Conservation (phyloP, 2,797 vertebrate species). For the Streptopelia turtur region DNA sequence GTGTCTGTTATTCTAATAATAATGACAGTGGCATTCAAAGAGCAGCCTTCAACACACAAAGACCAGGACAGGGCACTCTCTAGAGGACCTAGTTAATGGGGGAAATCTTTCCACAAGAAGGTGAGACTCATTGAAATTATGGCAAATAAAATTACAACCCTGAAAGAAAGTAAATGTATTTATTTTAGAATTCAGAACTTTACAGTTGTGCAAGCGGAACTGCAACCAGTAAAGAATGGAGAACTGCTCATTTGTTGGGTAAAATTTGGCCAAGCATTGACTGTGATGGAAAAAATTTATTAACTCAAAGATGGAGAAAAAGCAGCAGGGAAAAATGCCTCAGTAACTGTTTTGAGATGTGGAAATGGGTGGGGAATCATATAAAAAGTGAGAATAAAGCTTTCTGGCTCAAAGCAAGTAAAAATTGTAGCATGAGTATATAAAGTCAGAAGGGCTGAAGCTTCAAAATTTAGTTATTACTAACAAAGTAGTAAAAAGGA, state of each 20-base stretch:
- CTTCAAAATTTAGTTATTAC: not conserved
- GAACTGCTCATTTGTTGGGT: not conserved
- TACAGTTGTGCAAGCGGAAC: not conserved
- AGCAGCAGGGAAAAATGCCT: not conserved
- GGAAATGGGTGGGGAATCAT: not conserved
- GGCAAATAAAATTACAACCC: not conserved
- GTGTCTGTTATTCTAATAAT: not conserved
- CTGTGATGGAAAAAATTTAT: not conserved
- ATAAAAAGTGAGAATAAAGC: not conserved
- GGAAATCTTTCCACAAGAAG: not conserved
- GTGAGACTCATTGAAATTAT: not conserved
- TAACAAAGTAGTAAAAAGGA: not conserved
- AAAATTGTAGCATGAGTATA: not conserved
- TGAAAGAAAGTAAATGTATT: not conserved
- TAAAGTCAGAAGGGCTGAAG: not conserved
- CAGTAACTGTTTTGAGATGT: not conserved
- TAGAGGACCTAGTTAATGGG: not conserved
- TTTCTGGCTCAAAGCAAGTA: not conserved
- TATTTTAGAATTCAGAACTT: not conserved
- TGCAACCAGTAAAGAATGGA: not conserved
- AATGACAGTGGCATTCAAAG: not conserved
- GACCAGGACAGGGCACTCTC: not conserved
- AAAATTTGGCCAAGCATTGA: not conserved
- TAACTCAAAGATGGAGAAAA: not conserved
- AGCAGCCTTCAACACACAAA: not conserved